Evolutionary conservation across 2,888 invertebrate genomes (phyloP).

Genomic region (Copidosoma aretas): DNA sequence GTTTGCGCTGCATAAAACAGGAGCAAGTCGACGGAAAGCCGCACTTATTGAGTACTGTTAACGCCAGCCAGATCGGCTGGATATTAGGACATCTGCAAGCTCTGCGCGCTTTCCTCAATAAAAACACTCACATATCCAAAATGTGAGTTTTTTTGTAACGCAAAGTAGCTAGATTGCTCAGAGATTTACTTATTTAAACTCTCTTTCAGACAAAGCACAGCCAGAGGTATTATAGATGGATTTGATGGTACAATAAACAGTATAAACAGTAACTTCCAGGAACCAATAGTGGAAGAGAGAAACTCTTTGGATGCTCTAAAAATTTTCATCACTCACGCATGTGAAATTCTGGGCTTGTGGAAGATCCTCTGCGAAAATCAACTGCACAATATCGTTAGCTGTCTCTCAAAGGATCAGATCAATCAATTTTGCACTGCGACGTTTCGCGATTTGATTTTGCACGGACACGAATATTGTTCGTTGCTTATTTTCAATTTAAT

Average conservation of each 20-base stretch:
- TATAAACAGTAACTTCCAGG: slow-evolving; percentile 53
- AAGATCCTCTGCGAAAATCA: slow-evolving; percentile 91
- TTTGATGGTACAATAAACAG: slow-evolving; percentile 54
- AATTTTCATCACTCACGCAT: slow-evolving; percentile 76
- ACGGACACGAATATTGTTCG: slow-evolving; percentile 78
- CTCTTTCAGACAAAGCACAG: slow-evolving; percentile 29
- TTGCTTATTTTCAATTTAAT: slow-evolving; percentile 84
- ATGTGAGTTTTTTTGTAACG: slow-evolving; percentile 44
- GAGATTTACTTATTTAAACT: not conserved
- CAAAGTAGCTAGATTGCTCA: not conserved
- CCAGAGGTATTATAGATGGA: slow-evolving; percentile 47
- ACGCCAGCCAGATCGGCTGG: slow-evolving; percentile 61
- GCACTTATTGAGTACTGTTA: slow-evolving; percentile 55
- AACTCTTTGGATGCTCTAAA: slow-evolving; percentile 80
- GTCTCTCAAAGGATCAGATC: slow-evolving; percentile 71
- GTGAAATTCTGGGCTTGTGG: slow-evolving; percentile 93
- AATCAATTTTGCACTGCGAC: slow-evolving; percentile 67
- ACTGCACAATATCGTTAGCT: slow-evolving; percentile 79
- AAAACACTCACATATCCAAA: slow-evolving; percentile 67
- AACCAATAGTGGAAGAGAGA: slow-evolving; percentile 70
- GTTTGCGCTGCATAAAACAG: slow-evolving; percentile 74
- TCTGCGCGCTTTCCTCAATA: slow-evolving; percentile 76
- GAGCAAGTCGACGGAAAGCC: slow-evolving; percentile 52
- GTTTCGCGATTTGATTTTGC: slow-evolving; percentile 78
- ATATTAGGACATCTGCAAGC: slow-evolving; percentile 79